Evolutionary conservation across 2,888 invertebrate species (phyloP).

Genomic region (Drosophila kokeensis): DNA sequence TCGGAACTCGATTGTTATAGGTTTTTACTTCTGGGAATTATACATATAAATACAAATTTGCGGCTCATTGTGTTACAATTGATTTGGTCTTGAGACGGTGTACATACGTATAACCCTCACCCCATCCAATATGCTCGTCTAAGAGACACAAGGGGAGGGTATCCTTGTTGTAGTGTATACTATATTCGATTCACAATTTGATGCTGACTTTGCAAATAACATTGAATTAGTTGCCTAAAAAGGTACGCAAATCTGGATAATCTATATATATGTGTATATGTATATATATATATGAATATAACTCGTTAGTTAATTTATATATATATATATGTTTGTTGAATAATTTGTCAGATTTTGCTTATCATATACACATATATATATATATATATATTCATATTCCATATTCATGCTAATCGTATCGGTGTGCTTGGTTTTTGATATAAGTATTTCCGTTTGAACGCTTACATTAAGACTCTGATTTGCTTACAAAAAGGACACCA

Average conservation of each 20-base stretch:
- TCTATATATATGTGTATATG: conserved; percentile 6
- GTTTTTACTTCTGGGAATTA: conserved; percentile 34
- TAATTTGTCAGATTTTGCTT: conserved; percentile 11
- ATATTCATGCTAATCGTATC: conserved; percentile 70
- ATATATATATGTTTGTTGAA: conserved; percentile 5
- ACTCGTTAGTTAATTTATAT: conserved; percentile 34
- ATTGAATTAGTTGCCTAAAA: conserved; percentile 66
- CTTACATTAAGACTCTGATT: conserved; percentile 43
- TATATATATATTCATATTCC: conserved; percentile 20
- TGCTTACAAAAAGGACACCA: conserved; percentile 65
- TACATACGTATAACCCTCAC: conserved; percentile 13
- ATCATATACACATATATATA: conserved; percentile 13
- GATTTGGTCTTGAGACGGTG: conserved; percentile 59
- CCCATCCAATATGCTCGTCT: background rate
- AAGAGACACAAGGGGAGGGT: background rate
- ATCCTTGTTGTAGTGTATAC: conserved; percentile 7
- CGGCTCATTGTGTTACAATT: conserved; percentile 66
- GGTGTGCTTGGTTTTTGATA: conserved; percentile 79
- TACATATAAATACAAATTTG: conserved; percentile 71
- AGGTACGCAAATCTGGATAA: conserved; percentile 71
- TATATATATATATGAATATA: conserved; percentile 13
- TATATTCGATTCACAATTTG: conserved; percentile 27
- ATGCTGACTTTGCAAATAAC: conserved; percentile 38
- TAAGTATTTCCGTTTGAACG: conserved; percentile 58
- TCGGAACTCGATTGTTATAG: conserved; percentile 74